These are phyloP conservation scores for Clarias pachynema DNA, from an alignment of 2,797 vertebrate genomes.

Conservation along the genomic window DNA sequence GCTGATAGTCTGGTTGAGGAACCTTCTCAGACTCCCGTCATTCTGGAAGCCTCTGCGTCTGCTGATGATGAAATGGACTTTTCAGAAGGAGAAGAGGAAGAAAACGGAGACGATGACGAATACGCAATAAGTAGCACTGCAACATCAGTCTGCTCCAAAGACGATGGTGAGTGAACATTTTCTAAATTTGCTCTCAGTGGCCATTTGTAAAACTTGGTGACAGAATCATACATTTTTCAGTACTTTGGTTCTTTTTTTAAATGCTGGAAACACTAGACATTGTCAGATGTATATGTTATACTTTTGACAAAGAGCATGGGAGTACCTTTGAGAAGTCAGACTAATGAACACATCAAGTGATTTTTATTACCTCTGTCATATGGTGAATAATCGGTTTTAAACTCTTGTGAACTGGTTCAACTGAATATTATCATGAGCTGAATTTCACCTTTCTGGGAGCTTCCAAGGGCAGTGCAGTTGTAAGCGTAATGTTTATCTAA, in stretches of 20 bases:
- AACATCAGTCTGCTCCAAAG: slow-evolving; percentile 73
- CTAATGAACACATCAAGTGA: background rate
- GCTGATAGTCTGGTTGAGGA: slow-evolving; percentile 32
- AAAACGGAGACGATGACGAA: slow-evolving; percentile 60
- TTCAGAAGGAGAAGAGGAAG: slow-evolving; percentile 60
- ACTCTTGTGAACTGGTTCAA: background rate
- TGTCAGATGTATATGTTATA: slow-evolving; percentile 19
- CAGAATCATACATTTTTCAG: slow-evolving; percentile 56
- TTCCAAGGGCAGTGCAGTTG: background rate
- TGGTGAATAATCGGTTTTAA: background rate
- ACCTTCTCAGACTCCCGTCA: slow-evolving; percentile 40
- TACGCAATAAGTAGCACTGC: slow-evolving; percentile 71
- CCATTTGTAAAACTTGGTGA: slow-evolving; percentile 51
- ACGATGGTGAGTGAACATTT: slow-evolving; percentile 80
- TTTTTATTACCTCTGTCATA: background rate
- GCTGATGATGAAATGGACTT: slow-evolving; percentile 60
- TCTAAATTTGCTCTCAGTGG: slow-evolving; percentile 44
- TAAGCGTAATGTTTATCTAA: slow-evolving; percentile 1
- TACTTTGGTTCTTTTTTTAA: slow-evolving; percentile 40
- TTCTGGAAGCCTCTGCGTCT: slow-evolving; percentile 65
- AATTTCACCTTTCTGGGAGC: slow-evolving; percentile 11
- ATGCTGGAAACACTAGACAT: slow-evolving; percentile 19
- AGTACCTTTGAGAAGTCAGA: background rate
- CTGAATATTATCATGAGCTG: background rate
- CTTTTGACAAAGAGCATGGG: slow-evolving; percentile 4